phyloP scores from a whole-genome alignment of 2,113 vertebrate genomes.

The Cyprinodon brontotheroides region DNA sequence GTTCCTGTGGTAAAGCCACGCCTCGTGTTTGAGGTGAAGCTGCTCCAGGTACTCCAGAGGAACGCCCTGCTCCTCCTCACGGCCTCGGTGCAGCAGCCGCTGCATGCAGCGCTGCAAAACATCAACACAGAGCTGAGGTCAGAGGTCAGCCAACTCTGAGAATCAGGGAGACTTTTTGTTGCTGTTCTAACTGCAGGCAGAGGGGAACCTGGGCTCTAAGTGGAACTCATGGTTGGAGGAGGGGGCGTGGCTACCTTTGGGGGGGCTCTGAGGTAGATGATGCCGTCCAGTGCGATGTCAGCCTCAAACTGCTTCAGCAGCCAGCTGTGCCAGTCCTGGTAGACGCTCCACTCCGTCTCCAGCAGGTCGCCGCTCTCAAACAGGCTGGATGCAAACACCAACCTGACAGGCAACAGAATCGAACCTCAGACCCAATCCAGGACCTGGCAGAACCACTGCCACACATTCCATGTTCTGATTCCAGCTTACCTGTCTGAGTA shows the following conservation, averaged over 20 bases:
- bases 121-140: not conserved
- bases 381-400: slow-evolving; percentile 85
- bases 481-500: slow-evolving; percentile 89
- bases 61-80: slow-evolving; percentile 85
- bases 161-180: no score
- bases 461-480: no score
- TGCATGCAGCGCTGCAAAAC: slow-evolving; percentile 84
- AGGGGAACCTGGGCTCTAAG: not conserved
- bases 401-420: slow-evolving; percentile 66
- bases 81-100: slow-evolving; percentile 78
- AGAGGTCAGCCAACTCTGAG: no score
- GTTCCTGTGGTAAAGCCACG: slow-evolving; percentile 81
- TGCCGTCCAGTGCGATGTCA: slow-evolving; percentile 81
- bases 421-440: no score
- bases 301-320: slow-evolving; percentile 81
- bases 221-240: no score
- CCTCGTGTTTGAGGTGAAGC: slow-evolving; percentile 86
- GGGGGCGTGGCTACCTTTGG: slow-evolving; percentile 76
- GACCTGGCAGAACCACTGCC: no score
- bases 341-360: slow-evolving; percentile 85
- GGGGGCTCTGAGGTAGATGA: slow-evolving; percentile 85
- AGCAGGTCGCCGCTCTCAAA: slow-evolving; percentile 82
- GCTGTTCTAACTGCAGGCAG: not conserved
- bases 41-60: slow-evolving; percentile 87
- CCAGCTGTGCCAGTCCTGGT: slow-evolving; percentile 88